Conservation (phyloP, 1,140 invertebrate species). For the Dendroctonus ponderosae region DNA sequence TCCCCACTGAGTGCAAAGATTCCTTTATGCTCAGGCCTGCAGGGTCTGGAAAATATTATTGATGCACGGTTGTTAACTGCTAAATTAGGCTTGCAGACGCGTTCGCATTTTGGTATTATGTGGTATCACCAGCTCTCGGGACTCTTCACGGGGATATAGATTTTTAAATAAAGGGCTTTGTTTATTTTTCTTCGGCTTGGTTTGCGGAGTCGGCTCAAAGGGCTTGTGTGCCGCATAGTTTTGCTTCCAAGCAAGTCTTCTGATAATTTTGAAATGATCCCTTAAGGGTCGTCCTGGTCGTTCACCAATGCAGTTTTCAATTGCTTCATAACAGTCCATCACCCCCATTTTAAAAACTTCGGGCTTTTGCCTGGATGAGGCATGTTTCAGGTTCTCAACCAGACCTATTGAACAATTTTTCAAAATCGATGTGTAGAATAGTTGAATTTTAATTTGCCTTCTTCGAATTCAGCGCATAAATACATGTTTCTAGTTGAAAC, state of each 20-base stretch:
- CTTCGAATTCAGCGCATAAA: slow-evolving; percentile 57
- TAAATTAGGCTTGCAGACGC: too few relatives aligned
- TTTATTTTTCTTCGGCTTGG: slow-evolving; percentile 35
- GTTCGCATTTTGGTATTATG: too few relatives aligned
- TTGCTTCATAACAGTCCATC: slow-evolving; percentile 48
- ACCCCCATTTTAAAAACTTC: slow-evolving; percentile 57
- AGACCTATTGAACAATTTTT: slow-evolving; percentile 37
- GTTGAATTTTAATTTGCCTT: slow-evolving; percentile 36
- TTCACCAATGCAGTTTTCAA: slow-evolving; percentile 43
- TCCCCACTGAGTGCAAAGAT: slow-evolving; percentile 48
- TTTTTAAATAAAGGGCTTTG: too few relatives aligned
- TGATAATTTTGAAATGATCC: slow-evolving; percentile 49
- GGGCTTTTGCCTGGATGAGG: slow-evolving; percentile 52
- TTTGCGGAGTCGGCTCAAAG: slow-evolving; percentile 52
- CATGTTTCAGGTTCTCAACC: slow-evolving; percentile 54
- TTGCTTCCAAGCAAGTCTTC: slow-evolving; percentile 47
- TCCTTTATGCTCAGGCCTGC: slow-evolving; percentile 33
- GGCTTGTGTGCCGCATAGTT: slow-evolving; percentile 49
- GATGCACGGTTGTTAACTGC: too few relatives aligned
- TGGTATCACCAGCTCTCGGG: too few relatives aligned
- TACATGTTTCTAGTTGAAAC: slow-evolving; percentile 56
- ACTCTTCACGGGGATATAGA: too few relatives aligned
- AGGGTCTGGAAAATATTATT: too few relatives aligned
- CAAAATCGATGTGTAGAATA: not conserved
- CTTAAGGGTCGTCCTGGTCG: slow-evolving; percentile 44